These are phyloP conservation scores for Drosophila suboccidentalis DNA, from an alignment of 2,888 invertebrate species.

Conservation along the genomic window DNA sequence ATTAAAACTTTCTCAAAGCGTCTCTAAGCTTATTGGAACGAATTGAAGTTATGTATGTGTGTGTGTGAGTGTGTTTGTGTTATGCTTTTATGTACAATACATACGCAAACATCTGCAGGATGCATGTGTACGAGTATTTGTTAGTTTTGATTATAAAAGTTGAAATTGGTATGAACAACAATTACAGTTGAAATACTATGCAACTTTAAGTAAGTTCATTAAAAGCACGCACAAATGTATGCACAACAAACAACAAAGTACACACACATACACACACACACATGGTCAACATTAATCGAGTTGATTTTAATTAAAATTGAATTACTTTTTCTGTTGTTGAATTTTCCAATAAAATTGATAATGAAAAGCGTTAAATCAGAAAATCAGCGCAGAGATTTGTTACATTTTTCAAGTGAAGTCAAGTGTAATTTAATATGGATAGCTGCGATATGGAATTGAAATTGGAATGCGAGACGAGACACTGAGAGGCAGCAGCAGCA, in stretches of 20 bases:
- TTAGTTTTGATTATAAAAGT: slow-evolving; percentile 15
- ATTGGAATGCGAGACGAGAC: slow-evolving; percentile 19
- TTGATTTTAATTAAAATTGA: neutral
- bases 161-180: slow-evolving; percentile 6
- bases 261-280: slow-evolving; percentile 1
- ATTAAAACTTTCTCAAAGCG: slow-evolving; percentile 1
- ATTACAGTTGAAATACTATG: slow-evolving; percentile 3
- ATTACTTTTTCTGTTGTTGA: neutral
- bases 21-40: slow-evolving; percentile 4
- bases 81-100: neutral
- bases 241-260: slow-evolving; percentile 36
- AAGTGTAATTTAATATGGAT: slow-evolving; percentile 48
- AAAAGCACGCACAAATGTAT: slow-evolving; percentile 3
- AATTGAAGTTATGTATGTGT: slow-evolving; percentile 2
- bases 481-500: slow-evolving; percentile 37
- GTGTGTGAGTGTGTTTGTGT: neutral
- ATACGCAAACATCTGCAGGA: slow-evolving; percentile 3
- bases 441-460: slow-evolving; percentile 33
- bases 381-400: slow-evolving; percentile 22
- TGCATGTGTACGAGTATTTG: neutral
- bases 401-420: slow-evolving; percentile 9
- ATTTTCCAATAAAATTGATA: neutral
- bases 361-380: slow-evolving; percentile 1
- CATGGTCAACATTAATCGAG: slow-evolving; percentile 14
- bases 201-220: slow-evolving; percentile 9